A percentile compares a stretch with the other conserved stretches of the same genome.
Evolutionary conservation across 2,113 vertebrate genomes (phyloP).

Genomic region (Cettia cetti): DNA sequence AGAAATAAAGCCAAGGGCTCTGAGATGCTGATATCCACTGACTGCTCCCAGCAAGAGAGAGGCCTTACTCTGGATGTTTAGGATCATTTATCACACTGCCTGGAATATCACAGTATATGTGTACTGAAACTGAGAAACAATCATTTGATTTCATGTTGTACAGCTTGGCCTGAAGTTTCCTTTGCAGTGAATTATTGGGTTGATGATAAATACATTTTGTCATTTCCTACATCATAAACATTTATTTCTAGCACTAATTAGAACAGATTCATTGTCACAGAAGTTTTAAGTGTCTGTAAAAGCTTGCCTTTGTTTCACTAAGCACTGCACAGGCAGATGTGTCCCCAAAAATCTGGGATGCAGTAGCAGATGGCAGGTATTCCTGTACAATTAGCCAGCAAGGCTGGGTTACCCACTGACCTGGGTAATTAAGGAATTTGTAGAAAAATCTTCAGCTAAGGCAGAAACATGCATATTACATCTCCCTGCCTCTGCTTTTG

Average conservation of each 20-base stretch:
- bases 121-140: not conserved
- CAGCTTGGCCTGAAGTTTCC: not conserved
- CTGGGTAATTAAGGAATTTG: not conserved
- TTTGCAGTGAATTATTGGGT: constrained; percentile 1
- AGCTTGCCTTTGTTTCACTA: not conserved
- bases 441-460: not conserved
- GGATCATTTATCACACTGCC: not conserved
- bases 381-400: not conserved
- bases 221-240: constrained; percentile 36
- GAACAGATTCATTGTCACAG: constrained; percentile 35
- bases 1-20: no score
- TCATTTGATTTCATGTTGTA: not conserved
- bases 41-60: not conserved
- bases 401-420: not conserved
- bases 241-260: constrained; percentile 50
- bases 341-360: not conserved
- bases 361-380: constrained; percentile 35
- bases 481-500: not conserved
- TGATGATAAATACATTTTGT: constrained; percentile 36
- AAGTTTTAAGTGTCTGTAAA: constrained; percentile 26
- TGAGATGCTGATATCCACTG: no score
- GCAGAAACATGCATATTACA: not conserved
- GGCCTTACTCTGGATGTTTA: not conserved
- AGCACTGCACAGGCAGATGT: constrained; percentile 14
- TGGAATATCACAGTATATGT: fast-evolving